These are phyloP conservation scores for Platycheirus rosarum DNA, from an alignment of 2,888 invertebrate species.

Conservation along the genomic window DNA sequence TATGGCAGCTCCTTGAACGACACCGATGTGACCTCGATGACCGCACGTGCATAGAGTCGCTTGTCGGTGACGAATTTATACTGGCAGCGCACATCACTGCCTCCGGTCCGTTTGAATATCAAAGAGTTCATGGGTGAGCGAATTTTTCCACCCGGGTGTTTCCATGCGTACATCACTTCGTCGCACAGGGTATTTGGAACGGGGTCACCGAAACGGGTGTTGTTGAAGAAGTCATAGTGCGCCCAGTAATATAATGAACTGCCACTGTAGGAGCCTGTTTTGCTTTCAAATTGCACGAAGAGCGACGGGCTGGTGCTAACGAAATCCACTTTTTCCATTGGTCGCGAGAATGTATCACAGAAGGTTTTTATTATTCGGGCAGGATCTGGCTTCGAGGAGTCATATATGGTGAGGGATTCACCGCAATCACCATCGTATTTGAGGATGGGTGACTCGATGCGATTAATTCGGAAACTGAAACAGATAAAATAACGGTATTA, in stretches of 20 bases:
- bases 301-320: constrained; percentile 94
- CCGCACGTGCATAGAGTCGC: constrained; percentile 90
- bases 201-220: constrained; percentile 92
- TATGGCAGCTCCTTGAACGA: constrained; percentile 93
- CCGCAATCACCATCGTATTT: constrained; percentile 95
- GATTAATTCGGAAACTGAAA: constrained; percentile 91
- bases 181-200: constrained; percentile 92
- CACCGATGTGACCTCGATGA: constrained; percentile 89
- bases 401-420: constrained; percentile 94
- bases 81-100: constrained; percentile 90
- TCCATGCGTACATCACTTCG: constrained; percentile 94
- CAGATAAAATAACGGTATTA: constrained; percentile 53
- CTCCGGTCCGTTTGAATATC: constrained; percentile 91
- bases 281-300: constrained; percentile 94
- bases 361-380: constrained; percentile 96
- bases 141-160: constrained; percentile 88
- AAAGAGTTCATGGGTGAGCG: constrained; percentile 93
- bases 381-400: constrained; percentile 93
- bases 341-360: constrained; percentile 96
- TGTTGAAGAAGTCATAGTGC: constrained; percentile 96
- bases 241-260: constrained; percentile 98
- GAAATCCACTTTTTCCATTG: constrained; percentile 96
- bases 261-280: constrained; percentile 96
- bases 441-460: constrained; percentile 93
- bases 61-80: constrained; percentile 93